A percentile compares a stretch with the other conserved stretches of the same genome.
Evolutionary conservation across 1,140 invertebrate genomes (phyloP).

Genomic region (Nasonia longicornis): DNA sequence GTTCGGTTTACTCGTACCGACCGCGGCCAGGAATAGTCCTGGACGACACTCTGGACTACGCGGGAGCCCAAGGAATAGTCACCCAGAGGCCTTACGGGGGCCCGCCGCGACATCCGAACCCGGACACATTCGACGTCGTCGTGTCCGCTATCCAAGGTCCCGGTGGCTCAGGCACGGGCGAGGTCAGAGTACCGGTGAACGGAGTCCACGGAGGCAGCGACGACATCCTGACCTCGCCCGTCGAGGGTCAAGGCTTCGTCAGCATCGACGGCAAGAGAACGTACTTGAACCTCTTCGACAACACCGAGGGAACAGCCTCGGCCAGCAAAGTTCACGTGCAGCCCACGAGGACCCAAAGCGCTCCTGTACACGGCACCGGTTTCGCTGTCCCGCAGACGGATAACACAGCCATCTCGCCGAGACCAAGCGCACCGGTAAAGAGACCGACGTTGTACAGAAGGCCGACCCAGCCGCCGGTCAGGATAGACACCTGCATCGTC

Average conservation of each 20-base stretch:
- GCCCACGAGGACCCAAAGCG: slow-evolving; percentile 58
- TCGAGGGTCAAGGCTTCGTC: slow-evolving; percentile 86
- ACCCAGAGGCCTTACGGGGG: slow-evolving; percentile 63
- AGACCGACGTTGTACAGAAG: slow-evolving; percentile 71
- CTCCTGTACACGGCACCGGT: slow-evolving; percentile 67
- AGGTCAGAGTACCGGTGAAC: slow-evolving; percentile 65
- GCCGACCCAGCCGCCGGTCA: slow-evolving; percentile 75
- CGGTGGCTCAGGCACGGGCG: slow-evolving; percentile 66
- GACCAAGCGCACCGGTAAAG: slow-evolving; percentile 54
- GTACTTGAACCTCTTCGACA: slow-evolving; percentile 86
- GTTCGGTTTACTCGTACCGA: slow-evolving; percentile 70
- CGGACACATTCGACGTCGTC: slow-evolving; percentile 89
- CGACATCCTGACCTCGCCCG: slow-evolving; percentile 83
- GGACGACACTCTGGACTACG: slow-evolving; percentile 76
- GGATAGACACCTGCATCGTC: slow-evolving; percentile 95
- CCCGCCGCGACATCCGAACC: slow-evolving; percentile 67
- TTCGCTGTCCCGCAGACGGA: slow-evolving; percentile 62
- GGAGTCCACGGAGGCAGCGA: slow-evolving; percentile 59
- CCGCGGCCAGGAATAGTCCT: slow-evolving; percentile 85
- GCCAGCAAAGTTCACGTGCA: slow-evolving; percentile 58
- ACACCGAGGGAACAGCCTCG: slow-evolving; percentile 58
- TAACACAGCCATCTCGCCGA: slow-evolving; percentile 47
- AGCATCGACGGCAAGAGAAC: slow-evolving; percentile 93
- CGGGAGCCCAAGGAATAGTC: slow-evolving; percentile 62
- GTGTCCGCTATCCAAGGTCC: slow-evolving; percentile 89